A percentile compares a stretch with the other conserved stretches of the same genome.
Conservation (phyloP, 92 coral and sea anemone genomes). For the Desmophyllum pertusum region DNA sequence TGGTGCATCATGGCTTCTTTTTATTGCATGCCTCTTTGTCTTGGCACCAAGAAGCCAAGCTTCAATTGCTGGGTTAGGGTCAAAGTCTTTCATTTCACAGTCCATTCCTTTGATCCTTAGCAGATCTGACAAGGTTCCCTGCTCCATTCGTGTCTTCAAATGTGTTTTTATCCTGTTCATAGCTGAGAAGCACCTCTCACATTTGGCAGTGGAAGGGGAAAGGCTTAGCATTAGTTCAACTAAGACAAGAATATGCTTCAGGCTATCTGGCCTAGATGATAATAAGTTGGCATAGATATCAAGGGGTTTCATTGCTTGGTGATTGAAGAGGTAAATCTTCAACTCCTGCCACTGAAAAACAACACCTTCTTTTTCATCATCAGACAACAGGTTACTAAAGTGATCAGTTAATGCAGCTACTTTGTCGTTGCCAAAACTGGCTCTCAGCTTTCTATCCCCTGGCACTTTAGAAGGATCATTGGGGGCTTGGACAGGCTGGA, state of each 20-base stretch:
- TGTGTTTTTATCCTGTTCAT: constrained; percentile 35
- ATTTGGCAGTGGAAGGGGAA: constrained; percentile 39
- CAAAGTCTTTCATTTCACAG: constrained; percentile 30
- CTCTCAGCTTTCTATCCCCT: constrained; percentile 31
- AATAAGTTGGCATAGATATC: constrained; percentile 30
- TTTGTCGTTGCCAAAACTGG: constrained; percentile 32
- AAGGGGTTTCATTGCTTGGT: constrained; percentile 35
- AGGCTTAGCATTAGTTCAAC: constrained; percentile 35
- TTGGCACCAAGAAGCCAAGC: constrained; percentile 39
- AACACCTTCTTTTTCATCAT: constrained; percentile 31
- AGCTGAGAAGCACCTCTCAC: constrained; percentile 30
- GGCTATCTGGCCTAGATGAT: constrained; percentile 30
- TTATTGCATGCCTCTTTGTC: constrained; percentile 36
- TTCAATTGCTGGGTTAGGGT: constrained; percentile 34
- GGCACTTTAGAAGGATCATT: constrained; percentile 33
- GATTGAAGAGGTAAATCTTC: constrained; percentile 31
- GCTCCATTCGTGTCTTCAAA: constrained; percentile 33
- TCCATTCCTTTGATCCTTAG: constrained; percentile 39
- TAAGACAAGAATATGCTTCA: constrained; percentile 36
- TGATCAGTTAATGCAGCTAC: constrained; percentile 38
- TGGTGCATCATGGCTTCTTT: constrained; percentile 30
- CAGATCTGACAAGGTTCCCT: constrained; percentile 36
- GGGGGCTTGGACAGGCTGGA: constrained; percentile 27
- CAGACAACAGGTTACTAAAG: constrained; percentile 25
- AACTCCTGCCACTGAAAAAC: constrained; percentile 40